These are phyloP conservation scores for Athetis lepigone DNA, from an alignment of 2,888 invertebrate species.

Conservation along the genomic window DNA sequence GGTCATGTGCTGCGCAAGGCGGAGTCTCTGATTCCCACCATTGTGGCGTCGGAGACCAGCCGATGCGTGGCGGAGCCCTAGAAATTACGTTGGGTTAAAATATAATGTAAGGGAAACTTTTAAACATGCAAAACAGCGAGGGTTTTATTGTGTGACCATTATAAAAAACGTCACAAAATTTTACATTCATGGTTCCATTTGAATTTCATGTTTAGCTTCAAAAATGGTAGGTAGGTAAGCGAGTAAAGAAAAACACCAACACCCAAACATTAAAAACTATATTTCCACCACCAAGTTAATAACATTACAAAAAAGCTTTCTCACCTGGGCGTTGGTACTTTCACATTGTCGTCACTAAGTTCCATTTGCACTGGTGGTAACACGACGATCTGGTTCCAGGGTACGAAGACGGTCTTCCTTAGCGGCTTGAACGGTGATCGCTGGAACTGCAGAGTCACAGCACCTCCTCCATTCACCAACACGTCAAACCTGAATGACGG, in stretches of 20 bases:
- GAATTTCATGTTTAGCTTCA: background rate
- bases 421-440: conserved; percentile 97
- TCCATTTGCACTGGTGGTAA: conserved; percentile 97
- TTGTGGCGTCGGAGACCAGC: conserved; percentile 88
- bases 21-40: conserved; percentile 91
- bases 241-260: conserved; percentile 43
- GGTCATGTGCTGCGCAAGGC: conserved; percentile 95
- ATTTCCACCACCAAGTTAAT: conserved; percentile 25
- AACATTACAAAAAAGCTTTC: conserved; percentile 22
- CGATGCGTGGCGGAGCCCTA: conserved; percentile 83
- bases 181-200: background rate
- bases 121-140: background rate
- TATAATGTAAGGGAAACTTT: background rate
- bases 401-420: conserved; percentile 97
- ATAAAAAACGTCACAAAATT: no score
- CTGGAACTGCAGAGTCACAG: conserved; percentile 98
- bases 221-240: conserved; percentile 11
- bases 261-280: conserved; percentile 19
- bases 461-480: conserved; percentile 99
- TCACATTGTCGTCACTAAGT: conserved; percentile 93
- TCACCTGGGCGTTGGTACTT: conserved; percentile 87
- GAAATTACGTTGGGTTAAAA: conserved; percentile 22
- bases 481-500: conserved; percentile 97
- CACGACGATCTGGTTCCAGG: conserved; percentile 99
- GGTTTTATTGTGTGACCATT: background rate